Evolutionary conservation across 1,140 invertebrate species (phyloP).

Genomic region (Aphis gossypii): DNA sequence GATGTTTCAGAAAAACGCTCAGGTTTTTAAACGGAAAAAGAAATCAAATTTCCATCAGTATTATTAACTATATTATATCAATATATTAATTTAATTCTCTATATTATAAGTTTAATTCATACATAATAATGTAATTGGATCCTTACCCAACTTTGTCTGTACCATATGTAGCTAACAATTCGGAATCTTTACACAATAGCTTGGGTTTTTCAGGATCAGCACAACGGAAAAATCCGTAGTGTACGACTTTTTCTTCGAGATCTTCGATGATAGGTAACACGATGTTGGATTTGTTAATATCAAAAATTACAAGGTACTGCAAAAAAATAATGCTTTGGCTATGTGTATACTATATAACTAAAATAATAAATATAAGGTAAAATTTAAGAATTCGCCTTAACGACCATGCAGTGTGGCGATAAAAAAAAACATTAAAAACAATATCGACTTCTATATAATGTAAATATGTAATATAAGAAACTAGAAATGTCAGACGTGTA

Average conservation of each 20-base stretch:
- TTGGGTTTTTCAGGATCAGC: conserved; percentile 59
- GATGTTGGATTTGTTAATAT: conserved; percentile 60
- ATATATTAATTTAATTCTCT: neutral
- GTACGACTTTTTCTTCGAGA: conserved; percentile 60
- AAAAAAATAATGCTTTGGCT: neutral
- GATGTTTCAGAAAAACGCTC: neutral
- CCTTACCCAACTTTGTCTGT: conserved; percentile 36
- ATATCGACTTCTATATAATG: neutral
- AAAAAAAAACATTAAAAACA: neutral
- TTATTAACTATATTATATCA: neutral
- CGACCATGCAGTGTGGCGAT: neutral
- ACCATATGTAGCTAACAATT: conserved; percentile 34
- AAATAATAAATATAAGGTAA: neutral
- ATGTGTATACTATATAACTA: neutral
- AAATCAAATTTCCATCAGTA: neutral
- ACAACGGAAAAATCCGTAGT: conserved; percentile 61
- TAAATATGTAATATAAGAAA: neutral
- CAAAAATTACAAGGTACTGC: conserved; percentile 62
- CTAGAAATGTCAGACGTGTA: neutral
- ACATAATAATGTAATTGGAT: neutral
- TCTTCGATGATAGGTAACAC: conserved; percentile 60
- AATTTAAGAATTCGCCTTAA: neutral
- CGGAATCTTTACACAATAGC: conserved; percentile 54
- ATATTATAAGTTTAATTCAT: neutral
- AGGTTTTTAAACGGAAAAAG: neutral